Evolutionary conservation across 2,888 invertebrate species (phyloP), one percentile per base, ranked within the genome.

Genomic region (Pterostichus niger): DNA sequence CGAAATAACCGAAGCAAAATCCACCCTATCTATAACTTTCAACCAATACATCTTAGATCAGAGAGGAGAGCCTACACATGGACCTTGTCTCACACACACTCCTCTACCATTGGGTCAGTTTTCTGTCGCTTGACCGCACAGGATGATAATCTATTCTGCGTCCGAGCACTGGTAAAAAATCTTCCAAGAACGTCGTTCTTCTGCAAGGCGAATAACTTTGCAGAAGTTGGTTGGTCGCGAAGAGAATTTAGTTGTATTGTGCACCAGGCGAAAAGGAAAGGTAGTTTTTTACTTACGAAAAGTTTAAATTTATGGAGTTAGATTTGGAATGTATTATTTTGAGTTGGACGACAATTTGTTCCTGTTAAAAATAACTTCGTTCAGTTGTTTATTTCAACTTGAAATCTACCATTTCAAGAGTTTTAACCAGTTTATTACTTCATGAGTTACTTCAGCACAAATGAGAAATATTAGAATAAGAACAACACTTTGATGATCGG

Each of bases 61-160:
- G 17, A 24, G 17, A 24, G 59, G 17, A 24, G 59, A 24, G 11
- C n/a, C n/a, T n/a, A n/a, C n/a, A n/a, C n/a, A n/a, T n/a, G n/a
- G n/a, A n/a, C n/a, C n/a, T n/a, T n/a, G n/a, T n/a, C n/a, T n/a
- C n/a, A n/a, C n/a, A n/a, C 31, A 24, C 59, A 59, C 31, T 9
- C 59, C 6, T 24, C 59, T 59, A 9, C 15, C 7, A 24, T 24
- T 17, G 59, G 59, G 24, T 24, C 24, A 24, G 24, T 24, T 24
- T 24, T 24, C 64, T 68, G 68, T 71, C 68, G 68, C 44, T 71
- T 71, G 68, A 71, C 68, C 68, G 68, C 44, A 71, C 44, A 17
- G 68, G 46, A 71, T 71, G 46, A 44, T 71, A 71, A 71, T 71
- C 68, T 71, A 71, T 71, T 71, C 68, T 17, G 68, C 13, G 46